Conservation (phyloP, 2,113 vertebrate genomes). For the Notechis scutatus region DNA sequence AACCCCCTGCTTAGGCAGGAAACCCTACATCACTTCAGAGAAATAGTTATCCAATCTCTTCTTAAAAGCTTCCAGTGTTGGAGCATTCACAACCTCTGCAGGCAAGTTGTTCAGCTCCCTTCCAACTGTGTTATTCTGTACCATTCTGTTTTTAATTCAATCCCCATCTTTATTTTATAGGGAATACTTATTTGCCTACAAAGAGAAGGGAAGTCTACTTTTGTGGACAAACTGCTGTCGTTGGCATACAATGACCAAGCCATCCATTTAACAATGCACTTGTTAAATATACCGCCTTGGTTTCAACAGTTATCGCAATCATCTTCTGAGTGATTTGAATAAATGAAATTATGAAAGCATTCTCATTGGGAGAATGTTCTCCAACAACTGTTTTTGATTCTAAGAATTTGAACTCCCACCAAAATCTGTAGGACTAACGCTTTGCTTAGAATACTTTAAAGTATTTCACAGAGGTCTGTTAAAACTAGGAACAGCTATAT, state of each 20-base stretch:
- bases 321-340: background rate
- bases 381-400: background rate
- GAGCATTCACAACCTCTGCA: too few relatives aligned
- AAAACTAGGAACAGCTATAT: background rate
- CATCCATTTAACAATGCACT: background rate
- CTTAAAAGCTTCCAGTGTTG: too few relatives aligned
- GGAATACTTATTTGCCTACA: background rate
- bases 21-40: too few relatives aligned
- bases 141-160: background rate
- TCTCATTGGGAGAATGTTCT: background rate
- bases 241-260: background rate
- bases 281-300: background rate
- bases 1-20: too few relatives aligned
- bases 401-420: background rate
- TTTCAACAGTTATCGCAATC: background rate
- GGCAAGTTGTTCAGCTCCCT: too few relatives aligned
- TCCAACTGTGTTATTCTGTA: too few relatives aligned
- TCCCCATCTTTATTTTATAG: background rate
- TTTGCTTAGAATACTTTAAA: slow-evolving; percentile 22
- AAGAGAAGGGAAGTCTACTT: background rate
- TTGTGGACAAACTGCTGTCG: background rate
- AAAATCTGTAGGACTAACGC: background rate
- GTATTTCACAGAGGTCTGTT: too few relatives aligned
- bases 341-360: background rate
- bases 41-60: too few relatives aligned